A percentile compares a stretch with the other conserved stretches of the same genome.
Evolutionary conservation across 1,140 invertebrate species (phyloP).

Genomic region (Caenorhabditis latens): DNA sequence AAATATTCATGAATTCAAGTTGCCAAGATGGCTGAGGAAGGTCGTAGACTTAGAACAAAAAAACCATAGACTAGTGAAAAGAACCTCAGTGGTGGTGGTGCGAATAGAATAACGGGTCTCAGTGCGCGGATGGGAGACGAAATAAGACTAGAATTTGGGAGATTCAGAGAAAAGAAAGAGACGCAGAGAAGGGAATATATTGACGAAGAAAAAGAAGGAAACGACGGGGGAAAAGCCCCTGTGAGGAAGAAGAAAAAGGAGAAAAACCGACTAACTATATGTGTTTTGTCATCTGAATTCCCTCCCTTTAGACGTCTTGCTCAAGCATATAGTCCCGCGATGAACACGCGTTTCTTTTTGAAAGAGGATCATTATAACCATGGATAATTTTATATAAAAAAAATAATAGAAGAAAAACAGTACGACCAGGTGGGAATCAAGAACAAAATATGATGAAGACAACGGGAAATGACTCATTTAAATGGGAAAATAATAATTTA

Average conservation of each 20-base stretch:
- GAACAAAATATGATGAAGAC: neutral
- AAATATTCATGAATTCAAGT: conserved; percentile 9
- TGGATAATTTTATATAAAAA: neutral
- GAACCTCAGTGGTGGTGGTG: conserved; percentile 44
- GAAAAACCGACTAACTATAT: conserved; percentile 48
- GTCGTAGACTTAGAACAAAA: neutral
- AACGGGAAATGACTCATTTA: neutral
- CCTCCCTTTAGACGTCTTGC: neutral
- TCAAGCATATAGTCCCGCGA: conserved; percentile 4
- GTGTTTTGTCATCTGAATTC: conserved; percentile 23
- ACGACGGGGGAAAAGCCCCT: conserved; percentile 17
- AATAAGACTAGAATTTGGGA: neutral
- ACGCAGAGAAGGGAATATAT: conserved; percentile 44
- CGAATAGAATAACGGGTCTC: conserved; percentile 45
- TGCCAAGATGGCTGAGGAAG: neutral
- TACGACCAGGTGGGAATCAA: no score
- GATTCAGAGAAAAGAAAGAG: neutral
- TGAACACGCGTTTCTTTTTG: conserved; percentile 32
- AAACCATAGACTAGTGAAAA: conserved; percentile 16
- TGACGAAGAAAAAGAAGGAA: conserved; percentile 22
- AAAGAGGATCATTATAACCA: neutral
- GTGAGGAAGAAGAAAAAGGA: conserved; percentile 11
- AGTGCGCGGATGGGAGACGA: conserved; percentile 16
- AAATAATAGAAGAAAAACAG: neutral
- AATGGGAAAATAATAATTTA: conserved; percentile 4